Conservation (phyloP, 37 sponge, comb jelly and placozoan genomes). For the Diacarnus erythraeanus region DNA sequence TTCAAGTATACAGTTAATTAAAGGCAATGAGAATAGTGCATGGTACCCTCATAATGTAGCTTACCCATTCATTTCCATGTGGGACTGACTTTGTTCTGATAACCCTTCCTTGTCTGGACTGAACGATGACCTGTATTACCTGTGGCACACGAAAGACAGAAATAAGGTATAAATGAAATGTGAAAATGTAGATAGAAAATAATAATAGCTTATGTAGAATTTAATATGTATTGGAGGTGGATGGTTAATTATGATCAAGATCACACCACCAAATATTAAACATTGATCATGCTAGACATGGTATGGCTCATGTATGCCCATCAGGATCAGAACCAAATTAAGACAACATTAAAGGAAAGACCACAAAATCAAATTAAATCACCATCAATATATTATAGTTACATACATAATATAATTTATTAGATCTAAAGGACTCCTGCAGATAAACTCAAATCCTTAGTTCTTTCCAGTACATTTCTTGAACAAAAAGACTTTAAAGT, state of each 20-base stretch:
- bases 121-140: constrained; percentile 73
- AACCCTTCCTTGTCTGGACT: constrained; percentile 69
- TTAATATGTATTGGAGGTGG: neutral
- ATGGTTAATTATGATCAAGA: neutral
- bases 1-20: too few species aligned
- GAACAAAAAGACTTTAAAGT: too few species aligned
- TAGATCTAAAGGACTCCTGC: neutral
- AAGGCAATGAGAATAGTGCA: too few species aligned
- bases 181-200: neutral
- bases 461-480: too few species aligned
- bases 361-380: neutral
- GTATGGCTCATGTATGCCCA: neutral
- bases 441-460: too few species aligned
- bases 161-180: neutral
- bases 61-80: constrained; percentile 78
- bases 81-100: constrained; percentile 52
- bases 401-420: neutral
- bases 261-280: neutral
- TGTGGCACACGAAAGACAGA: neutral
- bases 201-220: neutral
- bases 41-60: too few species aligned
- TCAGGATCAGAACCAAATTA: neutral
- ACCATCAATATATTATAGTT: neutral
- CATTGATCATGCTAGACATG: too few species aligned
- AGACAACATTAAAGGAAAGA: neutral